Evolutionary conservation across 37 sponge, comb jelly and placozoan species (phyloP), one percentile per base, ranked within the genome.

Genomic region (Trichoplax adhaerens): DNA sequence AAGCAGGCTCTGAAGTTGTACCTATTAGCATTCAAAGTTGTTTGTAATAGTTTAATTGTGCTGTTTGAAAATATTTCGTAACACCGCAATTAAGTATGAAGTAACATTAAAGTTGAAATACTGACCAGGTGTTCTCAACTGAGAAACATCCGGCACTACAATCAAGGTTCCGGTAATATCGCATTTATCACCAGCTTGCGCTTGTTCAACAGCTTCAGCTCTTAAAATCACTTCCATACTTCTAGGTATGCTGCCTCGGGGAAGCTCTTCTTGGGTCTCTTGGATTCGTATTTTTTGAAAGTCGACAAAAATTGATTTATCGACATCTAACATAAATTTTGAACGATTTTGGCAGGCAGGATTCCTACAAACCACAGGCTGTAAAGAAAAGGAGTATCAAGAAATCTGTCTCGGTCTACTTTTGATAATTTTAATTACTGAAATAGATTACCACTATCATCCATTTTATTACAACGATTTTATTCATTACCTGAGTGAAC

Each of bases 231-330:
- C 83, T 79, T 96, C 99, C 69, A 96, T 69, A 75, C 93, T 87
- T 50, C 99, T 56, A 5, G 99, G 99, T 3, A 98, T 92, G 74
- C 86, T 84, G 53, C 99, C 99, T 4, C 93, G 68, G 0, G 93
- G 99, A 57, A 98, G 75, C 76, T 98, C 99, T 53, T 79, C 74
- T 80, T 98, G 99, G 48, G 93, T 91, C 69, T 98, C 99, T 65
- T 98, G 99, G 60, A 98, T 84, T 48, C 99, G 80, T n/a, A 90
- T 88, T 72, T 98, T 98, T 81, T 98, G 99, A 54, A 98, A 98
- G 75, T 98, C 99, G 0, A 98, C 99, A 76, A 98, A 98, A 53
- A 70, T 77, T 1, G 90, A 89, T 52, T 68, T 58, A 71, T 81
- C 81, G 64, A 89, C 71, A 56, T 86, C 85, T 62, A 98, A 78